Evolutionary conservation across 2,797 vertebrate genomes (phyloP).

Genomic region (Carduelis carduelis): DNA sequence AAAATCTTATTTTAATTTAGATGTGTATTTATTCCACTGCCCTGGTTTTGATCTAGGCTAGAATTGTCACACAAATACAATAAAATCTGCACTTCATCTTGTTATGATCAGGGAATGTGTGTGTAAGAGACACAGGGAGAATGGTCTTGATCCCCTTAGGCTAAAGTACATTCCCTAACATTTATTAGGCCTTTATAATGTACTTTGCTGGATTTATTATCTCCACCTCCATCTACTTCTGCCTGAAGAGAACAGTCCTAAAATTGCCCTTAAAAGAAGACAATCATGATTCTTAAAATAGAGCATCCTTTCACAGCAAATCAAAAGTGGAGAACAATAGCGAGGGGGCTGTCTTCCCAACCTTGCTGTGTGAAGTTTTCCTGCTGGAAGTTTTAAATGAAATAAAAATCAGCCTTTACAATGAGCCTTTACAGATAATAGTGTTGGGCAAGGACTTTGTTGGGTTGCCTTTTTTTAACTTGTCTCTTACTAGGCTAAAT

Average conservation of each 20-base stretch:
- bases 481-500: slow-evolving; percentile 47
- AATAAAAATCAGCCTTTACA: slow-evolving; percentile 60
- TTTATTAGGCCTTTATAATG: slow-evolving; percentile 61
- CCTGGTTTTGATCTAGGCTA: neutral
- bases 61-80: slow-evolving; percentile 3
- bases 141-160: slow-evolving; percentile 34
- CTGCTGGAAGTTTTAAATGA: slow-evolving; percentile 53
- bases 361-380: slow-evolving; percentile 52
- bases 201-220: slow-evolving; percentile 64
- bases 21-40: neutral
- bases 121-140: neutral
- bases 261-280: slow-evolving; percentile 65
- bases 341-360: slow-evolving; percentile 20
- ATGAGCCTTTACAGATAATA: slow-evolving; percentile 54
- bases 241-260: slow-evolving; percentile 56
- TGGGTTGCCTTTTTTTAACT: slow-evolving; percentile 50
- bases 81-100: slow-evolving; percentile 18
- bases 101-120: neutral
- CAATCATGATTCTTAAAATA: slow-evolving; percentile 62
- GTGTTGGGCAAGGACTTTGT: slow-evolving; percentile 39
- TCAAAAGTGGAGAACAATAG: slow-evolving; percentile 66
- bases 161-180: slow-evolving; percentile 22
- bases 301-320: slow-evolving; percentile 61
- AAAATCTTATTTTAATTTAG: slow-evolving; percentile 32
- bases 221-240: slow-evolving; percentile 49